phyloP scores from a whole-genome alignment of 1,140 invertebrate genomes.

The Sarcophaga bullata region DNA sequence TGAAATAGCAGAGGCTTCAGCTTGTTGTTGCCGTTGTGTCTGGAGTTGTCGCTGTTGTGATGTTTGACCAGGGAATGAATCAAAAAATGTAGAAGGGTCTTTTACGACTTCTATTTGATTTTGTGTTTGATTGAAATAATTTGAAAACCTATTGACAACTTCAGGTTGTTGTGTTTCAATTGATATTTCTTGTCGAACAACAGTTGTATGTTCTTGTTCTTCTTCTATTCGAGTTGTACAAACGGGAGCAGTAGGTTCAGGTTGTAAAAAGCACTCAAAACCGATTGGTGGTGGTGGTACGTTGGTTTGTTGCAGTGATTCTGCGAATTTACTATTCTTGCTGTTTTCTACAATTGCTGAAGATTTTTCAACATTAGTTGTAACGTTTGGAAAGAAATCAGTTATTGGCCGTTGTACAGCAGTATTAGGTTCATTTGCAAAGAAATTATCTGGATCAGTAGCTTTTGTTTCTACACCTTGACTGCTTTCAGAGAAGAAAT shows the following conservation, averaged over 20 bases:
- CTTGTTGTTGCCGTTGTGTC: constrained; percentile 2
- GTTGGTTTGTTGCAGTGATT: not conserved
- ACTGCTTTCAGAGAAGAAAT: not conserved
- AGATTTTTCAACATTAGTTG: constrained; percentile 17
- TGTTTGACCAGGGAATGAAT: constrained; percentile 40
- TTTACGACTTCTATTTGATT: not conserved
- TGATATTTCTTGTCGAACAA: constrained; percentile 12
- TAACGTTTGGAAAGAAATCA: constrained; percentile 44
- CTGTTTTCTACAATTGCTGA: not conserved
- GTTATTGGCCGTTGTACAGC: not conserved
- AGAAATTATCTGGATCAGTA: not conserved
- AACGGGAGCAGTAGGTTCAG: not conserved
- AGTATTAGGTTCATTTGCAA: not conserved
- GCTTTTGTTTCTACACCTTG: not conserved
- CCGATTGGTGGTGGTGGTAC: constrained; percentile 49
- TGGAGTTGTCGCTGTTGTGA: not conserved
- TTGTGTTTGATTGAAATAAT: constrained; percentile 44
- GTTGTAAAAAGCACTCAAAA: constrained; percentile 50
- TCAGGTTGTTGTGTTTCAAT: constrained; percentile 27
- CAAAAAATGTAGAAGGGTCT: constrained; percentile 53
- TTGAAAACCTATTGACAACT: constrained; percentile 41
- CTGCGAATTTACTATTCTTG: not conserved
- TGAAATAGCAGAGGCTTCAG: not conserved
- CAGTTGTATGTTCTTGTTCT: constrained; percentile 25
- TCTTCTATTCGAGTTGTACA: no score